A percentile compares a stretch with the other conserved stretches of the same genome.
Conservation (phyloP, 2,797 vertebrate genomes). For the Geotrypetes seraphini region DNA sequence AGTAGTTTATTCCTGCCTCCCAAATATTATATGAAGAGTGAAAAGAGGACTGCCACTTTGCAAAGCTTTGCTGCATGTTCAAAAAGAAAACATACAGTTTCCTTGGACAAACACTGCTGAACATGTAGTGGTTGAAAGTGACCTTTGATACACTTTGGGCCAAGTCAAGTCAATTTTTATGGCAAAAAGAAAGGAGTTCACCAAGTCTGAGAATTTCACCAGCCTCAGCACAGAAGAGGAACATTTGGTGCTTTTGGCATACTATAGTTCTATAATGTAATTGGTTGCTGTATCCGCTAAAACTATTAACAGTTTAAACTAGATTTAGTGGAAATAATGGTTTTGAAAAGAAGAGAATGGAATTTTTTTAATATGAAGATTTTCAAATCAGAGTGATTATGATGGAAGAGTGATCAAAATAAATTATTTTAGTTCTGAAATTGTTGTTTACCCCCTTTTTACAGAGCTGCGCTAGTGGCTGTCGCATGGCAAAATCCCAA, state of each 20-base stretch:
- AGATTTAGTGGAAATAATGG: no score
- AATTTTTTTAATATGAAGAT: no score
- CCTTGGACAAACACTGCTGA: conserved; percentile 9
- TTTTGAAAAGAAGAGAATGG: no score
- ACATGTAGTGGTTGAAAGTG: conserved; percentile 16
- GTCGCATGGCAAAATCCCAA: no score
- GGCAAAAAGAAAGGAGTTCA: conserved; percentile 17
- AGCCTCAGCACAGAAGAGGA: conserved; percentile 1
- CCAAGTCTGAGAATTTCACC: conserved; percentile 12
- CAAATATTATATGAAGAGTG: neutral
- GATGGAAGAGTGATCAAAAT: no score
- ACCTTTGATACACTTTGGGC: conserved; percentile 15
- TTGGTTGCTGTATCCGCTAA: conserved; percentile 11
- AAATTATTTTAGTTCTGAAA: no score
- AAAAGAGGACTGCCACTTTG: conserved; percentile 2
- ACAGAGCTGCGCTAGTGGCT: no score
- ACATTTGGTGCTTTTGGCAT: conserved; percentile 1
- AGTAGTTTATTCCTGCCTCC: neutral
- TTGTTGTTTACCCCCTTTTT: no score
- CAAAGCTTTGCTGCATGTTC: conserved; percentile 9
- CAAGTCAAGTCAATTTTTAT: conserved; percentile 4
- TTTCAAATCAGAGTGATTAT: no score
- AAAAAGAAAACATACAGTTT: conserved; percentile 15
- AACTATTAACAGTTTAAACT: no score
- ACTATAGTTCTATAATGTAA: conserved; percentile 12